Evolutionary conservation across 2,888 invertebrate species (phyloP), one percentile per base, ranked within the genome.

Genomic region (Pherbina coryleti): DNA sequence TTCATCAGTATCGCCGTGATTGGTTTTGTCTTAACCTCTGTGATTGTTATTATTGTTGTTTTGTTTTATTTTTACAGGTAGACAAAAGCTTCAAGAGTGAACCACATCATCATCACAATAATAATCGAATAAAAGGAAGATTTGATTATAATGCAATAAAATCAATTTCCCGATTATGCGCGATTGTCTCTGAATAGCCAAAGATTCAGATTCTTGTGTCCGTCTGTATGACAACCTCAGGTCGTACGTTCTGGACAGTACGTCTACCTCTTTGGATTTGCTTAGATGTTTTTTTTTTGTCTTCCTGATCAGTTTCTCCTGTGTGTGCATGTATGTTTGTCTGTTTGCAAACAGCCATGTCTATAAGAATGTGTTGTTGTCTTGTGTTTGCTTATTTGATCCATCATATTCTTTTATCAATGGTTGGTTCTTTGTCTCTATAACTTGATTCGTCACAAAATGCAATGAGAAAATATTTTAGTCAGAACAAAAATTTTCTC

Each of bases 131-230:
- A 53, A 70, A 70, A 70, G 55, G 70, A 72, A 57, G 72, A 73
- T 62, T 73, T 73, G 73, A 62, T 73, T 73, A 73, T 73, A 73
- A 62, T 73, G 73, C 73, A 60, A 73, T 73, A 73, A 73, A 73
- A 62, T 73, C 62, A 60, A 73, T 73, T 73, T 73, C 31, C 49
- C 49, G 73, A 62, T 44, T 44, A 44, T 1, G 62, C 22, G 57
- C 72, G 34, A 17, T 64, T 64, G n/a, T 55, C 19, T 55, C 55
- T 55, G 55, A 44, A 44, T 44, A 44, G 44, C 44, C 44, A 44
- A 11, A 44, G 44, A 44, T 44, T 44, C 14, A 4, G 3, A 11
- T 44, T 44, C 44, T 44, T 44, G 14, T 44, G 14, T 11, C 44
- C 44, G 14, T 44, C 44, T 11, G 44, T 44, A 11, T 1, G 44